A percentile compares a stretch with the other conserved stretches of the same genome.
Evolutionary conservation across 92 coral and sea anemone genomes (phyloP).

Genomic region (Scolanthus callimorphus): DNA sequence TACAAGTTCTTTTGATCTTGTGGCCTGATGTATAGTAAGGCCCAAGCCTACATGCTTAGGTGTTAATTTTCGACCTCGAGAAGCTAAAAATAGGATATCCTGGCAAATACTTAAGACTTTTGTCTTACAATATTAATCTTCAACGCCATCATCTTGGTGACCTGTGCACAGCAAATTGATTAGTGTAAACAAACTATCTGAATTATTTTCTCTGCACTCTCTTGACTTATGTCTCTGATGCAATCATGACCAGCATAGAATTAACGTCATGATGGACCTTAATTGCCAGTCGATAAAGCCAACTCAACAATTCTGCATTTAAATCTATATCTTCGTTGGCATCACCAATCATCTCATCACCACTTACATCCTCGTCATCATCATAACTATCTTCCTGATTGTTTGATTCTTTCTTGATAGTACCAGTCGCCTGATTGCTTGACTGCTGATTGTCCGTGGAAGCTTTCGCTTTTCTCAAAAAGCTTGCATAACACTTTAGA

Average conservation of each 20-base stretch:
- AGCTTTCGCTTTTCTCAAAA: constrained; percentile 16
- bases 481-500: constrained; percentile 42
- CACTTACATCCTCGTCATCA: too few species aligned
- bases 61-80: constrained; percentile 41
- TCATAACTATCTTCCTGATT: too few species aligned
- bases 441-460: too few species aligned
- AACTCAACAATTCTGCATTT: constrained; percentile 50
- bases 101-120: constrained; percentile 55
- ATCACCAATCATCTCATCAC: too few species aligned
- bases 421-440: too few species aligned
- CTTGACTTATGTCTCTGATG: constrained; percentile 16
- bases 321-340: constrained; percentile 33
- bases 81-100: constrained; percentile 28
- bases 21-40: constrained; percentile 71
- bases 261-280: constrained; percentile 16
- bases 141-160: constrained; percentile 4
- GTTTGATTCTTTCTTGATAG: too few species aligned
- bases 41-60: constrained; percentile 64
- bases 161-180: constrained; percentile 39
- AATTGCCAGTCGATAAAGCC: constrained; percentile 48
- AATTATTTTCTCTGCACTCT: constrained; percentile 33
- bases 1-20: constrained; percentile 59
- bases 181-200: constrained; percentile 12
- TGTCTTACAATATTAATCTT: constrained; percentile 20
- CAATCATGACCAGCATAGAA: constrained; percentile 9